Conservation (phyloP, 2,888 invertebrate genomes). For the Diarsia mendica region DNA sequence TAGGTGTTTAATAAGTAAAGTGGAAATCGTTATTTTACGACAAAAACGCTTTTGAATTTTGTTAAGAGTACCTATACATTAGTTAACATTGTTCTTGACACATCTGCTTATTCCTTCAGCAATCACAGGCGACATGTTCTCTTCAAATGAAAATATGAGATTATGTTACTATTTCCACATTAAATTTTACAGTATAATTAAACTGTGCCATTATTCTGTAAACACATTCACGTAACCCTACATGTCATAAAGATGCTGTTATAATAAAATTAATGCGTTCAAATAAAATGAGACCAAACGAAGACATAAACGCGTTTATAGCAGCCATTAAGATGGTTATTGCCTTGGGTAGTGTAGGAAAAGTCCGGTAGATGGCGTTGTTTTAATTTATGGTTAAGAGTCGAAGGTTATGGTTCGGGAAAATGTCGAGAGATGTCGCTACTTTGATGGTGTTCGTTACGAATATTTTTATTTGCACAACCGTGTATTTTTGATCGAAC, state of each 20-base stretch:
- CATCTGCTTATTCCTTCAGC: not conserved
- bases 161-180: not conserved
- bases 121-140: not conserved
- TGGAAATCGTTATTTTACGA: not conserved
- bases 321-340: not conserved
- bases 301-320: constrained; percentile 29
- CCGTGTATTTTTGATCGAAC: not conserved
- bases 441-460: not conserved
- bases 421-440: constrained; percentile 44
- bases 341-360: not conserved
- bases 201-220: constrained; percentile 17
- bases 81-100: too few species aligned
- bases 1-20: not conserved
- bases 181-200: not conserved
- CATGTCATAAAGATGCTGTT: constrained; percentile 11
- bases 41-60: not conserved
- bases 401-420: not conserved
- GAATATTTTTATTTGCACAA: not conserved
- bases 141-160: not conserved
- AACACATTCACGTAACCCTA: constrained; percentile 12
- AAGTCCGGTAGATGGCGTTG: constrained; percentile 41
- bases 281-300: constrained; percentile 36
- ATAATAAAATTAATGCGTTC: constrained; percentile 34
- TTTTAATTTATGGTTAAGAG: not conserved
- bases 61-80: not conserved